These are phyloP conservation scores for Zaprionus taronus DNA, from an alignment of 1,140 invertebrate genomes.

Conservation along the genomic window DNA sequence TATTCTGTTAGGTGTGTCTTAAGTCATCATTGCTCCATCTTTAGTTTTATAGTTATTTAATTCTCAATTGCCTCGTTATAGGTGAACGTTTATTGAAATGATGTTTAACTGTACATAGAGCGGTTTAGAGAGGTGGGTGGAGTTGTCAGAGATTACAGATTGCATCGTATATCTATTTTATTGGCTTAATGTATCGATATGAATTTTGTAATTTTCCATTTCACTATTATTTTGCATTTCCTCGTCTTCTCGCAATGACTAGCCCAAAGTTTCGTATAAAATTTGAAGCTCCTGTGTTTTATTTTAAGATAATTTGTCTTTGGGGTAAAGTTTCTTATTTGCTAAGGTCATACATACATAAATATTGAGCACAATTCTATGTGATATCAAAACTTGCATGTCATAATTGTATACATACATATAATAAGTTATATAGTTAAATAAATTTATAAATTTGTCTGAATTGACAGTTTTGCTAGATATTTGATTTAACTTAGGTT, in stretches of 20 bases:
- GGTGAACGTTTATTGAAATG: constrained; percentile 10
- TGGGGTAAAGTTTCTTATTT: constrained; percentile 45
- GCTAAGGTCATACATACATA: constrained; percentile 21
- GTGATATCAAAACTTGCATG: constrained; percentile 22
- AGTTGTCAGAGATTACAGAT: constrained; percentile 43
- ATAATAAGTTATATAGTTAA: constrained; percentile 1
- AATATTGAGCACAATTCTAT: constrained; percentile 27
- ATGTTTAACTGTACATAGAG: constrained; percentile 52
- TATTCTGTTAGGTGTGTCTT: constrained; percentile 8
- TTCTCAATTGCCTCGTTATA: neutral
- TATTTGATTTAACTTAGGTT: constrained; percentile 38
- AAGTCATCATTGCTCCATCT: constrained; percentile 4
- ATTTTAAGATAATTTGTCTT: constrained; percentile 17
- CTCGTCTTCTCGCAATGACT: constrained; percentile 3
- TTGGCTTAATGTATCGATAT: constrained; percentile 62
- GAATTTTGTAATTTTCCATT: constrained; percentile 42
- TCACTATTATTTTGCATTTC: constrained; percentile 14
- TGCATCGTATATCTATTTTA: constrained; percentile 29
- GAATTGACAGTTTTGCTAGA: constrained; percentile 67
- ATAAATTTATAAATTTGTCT: constrained; percentile 58
- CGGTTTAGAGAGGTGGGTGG: constrained; percentile 57
- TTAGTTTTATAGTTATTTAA: neutral
- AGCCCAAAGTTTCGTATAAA: constrained; percentile 70
- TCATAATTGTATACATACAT: constrained; percentile 27
- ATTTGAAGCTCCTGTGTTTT: constrained; percentile 69